Base-by-base conservation (phyloP, 1,140 invertebrate species). In the Pogonus chalceus region DNA sequence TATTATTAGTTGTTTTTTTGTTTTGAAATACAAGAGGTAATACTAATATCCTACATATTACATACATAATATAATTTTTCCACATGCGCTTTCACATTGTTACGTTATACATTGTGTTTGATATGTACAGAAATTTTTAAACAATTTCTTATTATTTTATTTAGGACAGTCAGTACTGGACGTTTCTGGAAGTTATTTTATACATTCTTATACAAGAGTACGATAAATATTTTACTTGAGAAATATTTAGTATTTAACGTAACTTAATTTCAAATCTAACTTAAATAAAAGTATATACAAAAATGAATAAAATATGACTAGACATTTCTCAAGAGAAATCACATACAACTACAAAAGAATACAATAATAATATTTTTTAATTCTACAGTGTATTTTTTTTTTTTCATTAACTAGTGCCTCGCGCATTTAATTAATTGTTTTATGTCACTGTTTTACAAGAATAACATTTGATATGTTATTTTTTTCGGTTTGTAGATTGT, bases 321-420 rank as follows among this genome's bases (percentile, higher is more conserved):
- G 37, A 43, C 37, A 43, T 43, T 43, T 43, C 37, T 43, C 37
- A 43, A 43, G 37, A n/a, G n/a, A n/a, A n/a, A n/a, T 43, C 14
- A 10, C 37, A 43, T 43, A 12, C 18, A 31, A 31, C 14, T 31
- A 31, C 26, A 14, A 31, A 31, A 7, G 26, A 31, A 43, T 43
- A 43, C 18, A 43, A 12, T 43, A 16, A 10, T 12, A 43, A 43
- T 14, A 14, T 7, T 16, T 16, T 43, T 10, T 12, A 43, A 43
- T 10, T 18, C 37, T 43, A 43, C 37, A 43, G 37, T 43, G 37
- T 43, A 10, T 18, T 10, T 16, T n/a, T n/a, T n/a, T n/a, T n/a
- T n/a, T n/a, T 43, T 31, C 18, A 16, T 43, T 43, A 43, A 43
- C 37, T 43, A 43, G 37, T 43, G 37, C 37, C 37, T 43, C 18